Percentiles rank a stretch among this genome's conserved stretches.
Evolutionary conservation across 92 coral and sea anemone genomes (phyloP).

Genomic region (Umimayanthus chanpuru): DNA sequence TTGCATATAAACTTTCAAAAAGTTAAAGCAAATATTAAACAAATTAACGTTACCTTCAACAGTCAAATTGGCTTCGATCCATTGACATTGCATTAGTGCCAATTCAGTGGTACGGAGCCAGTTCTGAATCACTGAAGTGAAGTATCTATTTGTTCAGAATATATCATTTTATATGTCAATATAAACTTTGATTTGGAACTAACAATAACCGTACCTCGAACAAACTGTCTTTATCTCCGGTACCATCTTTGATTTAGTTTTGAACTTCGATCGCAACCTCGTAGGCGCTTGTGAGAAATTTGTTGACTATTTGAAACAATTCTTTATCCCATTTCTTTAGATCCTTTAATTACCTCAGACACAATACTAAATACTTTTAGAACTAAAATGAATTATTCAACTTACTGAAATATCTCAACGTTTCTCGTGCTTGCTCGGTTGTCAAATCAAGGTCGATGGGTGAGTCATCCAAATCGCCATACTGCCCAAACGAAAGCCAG

Average conservation of each 20-base stretch:
- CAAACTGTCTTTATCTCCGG: background rate
- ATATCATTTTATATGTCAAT: background rate
- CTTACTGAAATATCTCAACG: conserved; percentile 97
- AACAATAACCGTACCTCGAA: background rate
- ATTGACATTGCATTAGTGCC: no score
- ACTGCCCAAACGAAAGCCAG: conserved; percentile 64
- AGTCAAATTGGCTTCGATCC: no score
- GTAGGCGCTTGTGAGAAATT: no score
- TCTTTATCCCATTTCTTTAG: no score
- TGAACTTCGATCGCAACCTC: background rate
- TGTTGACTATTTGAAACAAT: background rate
- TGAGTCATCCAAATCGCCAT: conserved; percentile 23
- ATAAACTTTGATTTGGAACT: background rate
- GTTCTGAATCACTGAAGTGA: no score
- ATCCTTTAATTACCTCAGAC: background rate
- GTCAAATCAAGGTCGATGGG: conserved; percentile 86
- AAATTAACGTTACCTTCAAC: background rate
- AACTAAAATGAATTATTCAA: conserved; percentile 31
- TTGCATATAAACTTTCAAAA: background rate
- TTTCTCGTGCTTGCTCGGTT: conserved; percentile 94
- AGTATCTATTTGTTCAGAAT: background rate
- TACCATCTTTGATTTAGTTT: background rate
- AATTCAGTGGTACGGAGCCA: no score
- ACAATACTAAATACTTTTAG: background rate
- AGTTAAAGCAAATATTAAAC: no score